These are phyloP conservation scores for Miniopterus natalensis DNA, from an alignment of 2,113 vertebrate genomes.

Conservation along the genomic window DNA sequence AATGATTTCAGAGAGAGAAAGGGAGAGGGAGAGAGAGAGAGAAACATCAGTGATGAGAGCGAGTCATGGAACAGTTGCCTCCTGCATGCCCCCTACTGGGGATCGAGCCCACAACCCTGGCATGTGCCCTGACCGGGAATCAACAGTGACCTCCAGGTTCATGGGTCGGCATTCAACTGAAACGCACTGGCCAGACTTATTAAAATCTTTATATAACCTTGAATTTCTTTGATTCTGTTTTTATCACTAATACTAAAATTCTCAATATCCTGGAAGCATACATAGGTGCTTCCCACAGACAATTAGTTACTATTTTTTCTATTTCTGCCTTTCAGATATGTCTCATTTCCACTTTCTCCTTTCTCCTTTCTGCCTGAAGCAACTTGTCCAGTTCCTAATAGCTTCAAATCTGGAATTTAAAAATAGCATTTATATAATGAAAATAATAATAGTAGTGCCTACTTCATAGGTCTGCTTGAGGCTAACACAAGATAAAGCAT, in stretches of 20 bases:
- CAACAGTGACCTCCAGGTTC: too few relatives aligned
- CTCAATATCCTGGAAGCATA: neutral
- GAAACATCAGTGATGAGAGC: too few relatives aligned
- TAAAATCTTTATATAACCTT: neutral
- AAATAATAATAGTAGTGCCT: conserved; percentile 21
- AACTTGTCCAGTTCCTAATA: neutral
- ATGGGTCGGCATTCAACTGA: too few relatives aligned
- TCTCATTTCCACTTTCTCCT: conserved; percentile 26
- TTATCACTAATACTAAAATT: neutral
- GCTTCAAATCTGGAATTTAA: conserved; percentile 24
- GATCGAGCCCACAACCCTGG: too few relatives aligned
- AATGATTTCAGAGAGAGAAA: too few relatives aligned
- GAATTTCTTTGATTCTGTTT: neutral
- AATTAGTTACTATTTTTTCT: conserved; percentile 20
- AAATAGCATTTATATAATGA: conserved; percentile 37
- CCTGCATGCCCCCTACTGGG: too few relatives aligned
- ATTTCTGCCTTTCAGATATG: neutral
- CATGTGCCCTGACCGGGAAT: too few relatives aligned
- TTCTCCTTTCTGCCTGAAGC: neutral
- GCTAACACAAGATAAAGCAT: conserved; percentile 17
- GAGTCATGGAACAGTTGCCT: too few relatives aligned
- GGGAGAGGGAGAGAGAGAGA: too few relatives aligned
- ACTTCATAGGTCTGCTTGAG: neutral
- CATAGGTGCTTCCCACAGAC: neutral
- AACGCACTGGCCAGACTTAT: neutral